Base-by-base conservation (phyloP, 2,797 vertebrate species). In the Myotis vivesi region DNA sequence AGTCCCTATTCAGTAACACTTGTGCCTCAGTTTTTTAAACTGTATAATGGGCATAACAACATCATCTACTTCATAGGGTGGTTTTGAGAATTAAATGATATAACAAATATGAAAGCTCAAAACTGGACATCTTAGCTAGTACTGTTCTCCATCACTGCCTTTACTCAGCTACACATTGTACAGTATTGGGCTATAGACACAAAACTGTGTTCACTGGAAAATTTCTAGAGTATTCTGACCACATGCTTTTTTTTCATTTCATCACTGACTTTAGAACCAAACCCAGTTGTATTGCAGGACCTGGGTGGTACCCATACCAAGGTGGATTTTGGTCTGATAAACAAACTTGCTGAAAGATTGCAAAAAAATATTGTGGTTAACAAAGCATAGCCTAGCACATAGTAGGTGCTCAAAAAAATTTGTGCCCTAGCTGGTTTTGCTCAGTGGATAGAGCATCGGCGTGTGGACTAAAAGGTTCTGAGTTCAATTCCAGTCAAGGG, bases 131-230 rank as follows among this genome's bases (percentile, higher is more conserved):
- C 5, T 8, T 8, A 71, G 36, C 36, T 76, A 5, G 13, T 0
- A 8, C 15, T 66, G 33, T 4, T 41, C 30, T 57, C 57, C 9
- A 16, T 46, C 20, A 6, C 9, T 12, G 11, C 15, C 25, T 30
- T 2, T 5, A 13, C 22, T 2, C 4, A 36, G 17, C 2, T 22
- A 16, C 6, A 8, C 22, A 0, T 0, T 15, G 3, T 3, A 10
- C 5, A 38, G 10, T 15, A 0, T 4, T 25, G 33, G 3, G 1
- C 38, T 71, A 4, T 1, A 44, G 46, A 44, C 23, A 0, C 38
- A 89, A 23, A 28, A 30, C 51, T 4, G 1, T 19, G 4, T 15
- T 49, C 64, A 6, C 0, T 46, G 81, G 53, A 69, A 53, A 66
- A 6, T 66, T 49, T 53, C 41, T 46, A 38, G 33, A 16, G 11